Evolutionary conservation across 2,888 invertebrate genomes (phyloP).

Genomic region (Philopedon plagiatum): DNA sequence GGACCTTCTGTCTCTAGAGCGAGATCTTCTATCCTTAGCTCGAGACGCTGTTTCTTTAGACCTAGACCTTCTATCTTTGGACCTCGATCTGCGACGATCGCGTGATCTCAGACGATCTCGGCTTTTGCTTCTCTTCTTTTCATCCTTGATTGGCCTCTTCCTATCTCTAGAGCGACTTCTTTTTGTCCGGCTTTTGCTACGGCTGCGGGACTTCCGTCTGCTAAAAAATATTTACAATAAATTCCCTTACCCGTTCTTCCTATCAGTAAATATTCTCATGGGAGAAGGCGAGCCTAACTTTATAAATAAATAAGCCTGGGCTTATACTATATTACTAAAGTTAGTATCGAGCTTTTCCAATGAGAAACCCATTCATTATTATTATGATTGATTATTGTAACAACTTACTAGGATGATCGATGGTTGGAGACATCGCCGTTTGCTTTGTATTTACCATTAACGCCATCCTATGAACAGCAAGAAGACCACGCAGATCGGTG

Average conservation of each 20-base stretch:
- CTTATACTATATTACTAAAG: no score
- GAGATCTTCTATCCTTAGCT: slow-evolving; percentile 64
- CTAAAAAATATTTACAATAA: no score
- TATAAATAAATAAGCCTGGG: no score
- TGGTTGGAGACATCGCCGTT: slow-evolving; percentile 72
- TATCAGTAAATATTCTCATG: no score
- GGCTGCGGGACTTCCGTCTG: slow-evolving; percentile 45
- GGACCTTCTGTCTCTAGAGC: slow-evolving; percentile 60
- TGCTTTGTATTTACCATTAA: slow-evolving; percentile 73
- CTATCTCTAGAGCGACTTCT: slow-evolving; percentile 55
- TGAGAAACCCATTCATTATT: no score
- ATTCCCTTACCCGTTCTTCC: no score
- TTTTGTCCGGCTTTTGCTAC: slow-evolving; percentile 47
- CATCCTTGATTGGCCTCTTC: slow-evolving; percentile 31
- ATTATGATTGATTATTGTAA: slow-evolving; percentile 5
- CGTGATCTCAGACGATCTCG: slow-evolving; percentile 48
- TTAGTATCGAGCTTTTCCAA: no score
- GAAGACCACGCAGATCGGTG: slow-evolving; percentile 60
- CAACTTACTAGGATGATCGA: slow-evolving; percentile 72
- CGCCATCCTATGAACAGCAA: slow-evolving; percentile 72
- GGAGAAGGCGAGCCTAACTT: no score
- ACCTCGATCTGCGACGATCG: slow-evolving; percentile 48
- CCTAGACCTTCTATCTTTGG: slow-evolving; percentile 69
- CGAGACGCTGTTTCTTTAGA: slow-evolving; percentile 59
- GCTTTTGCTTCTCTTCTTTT: slow-evolving; percentile 56